A percentile compares a stretch with the other conserved stretches of the same genome.
These are phyloP conservation scores for Hydropotes inermis DNA, from an alignment of 2,113 vertebrate genomes.

Conservation along the genomic window DNA sequence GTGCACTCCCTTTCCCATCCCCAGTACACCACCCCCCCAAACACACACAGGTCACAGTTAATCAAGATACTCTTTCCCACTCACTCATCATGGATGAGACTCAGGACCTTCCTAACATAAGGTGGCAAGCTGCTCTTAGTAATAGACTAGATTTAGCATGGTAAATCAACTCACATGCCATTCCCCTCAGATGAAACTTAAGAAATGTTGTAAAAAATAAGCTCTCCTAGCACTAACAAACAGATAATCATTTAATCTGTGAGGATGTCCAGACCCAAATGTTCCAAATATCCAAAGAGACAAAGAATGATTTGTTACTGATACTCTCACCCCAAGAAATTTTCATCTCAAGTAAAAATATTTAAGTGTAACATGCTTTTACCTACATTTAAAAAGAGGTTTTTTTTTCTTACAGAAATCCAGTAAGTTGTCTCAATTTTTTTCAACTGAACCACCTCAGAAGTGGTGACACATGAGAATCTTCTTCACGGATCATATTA, in stretches of 20 bases:
- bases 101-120: background rate
- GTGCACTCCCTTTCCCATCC: background rate
- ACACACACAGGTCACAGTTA: background rate
- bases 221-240: background rate
- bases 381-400: background rate
- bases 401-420: slow-evolving; percentile 61
- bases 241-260: background rate
- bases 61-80: background rate
- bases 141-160: background rate
- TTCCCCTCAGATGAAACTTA: background rate
- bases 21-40: background rate
- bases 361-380: background rate
- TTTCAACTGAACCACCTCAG: background rate
- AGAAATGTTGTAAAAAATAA: background rate
- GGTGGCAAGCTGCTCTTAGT: background rate
- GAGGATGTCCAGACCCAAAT: background rate
- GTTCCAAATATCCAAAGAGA: background rate
- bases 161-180: background rate
- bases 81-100: background rate
- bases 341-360: background rate
- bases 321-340: background rate
- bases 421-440: slow-evolving; percentile 27
- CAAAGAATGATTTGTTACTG: background rate
- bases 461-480: background rate
- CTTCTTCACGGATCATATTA: background rate